A percentile compares a stretch with the other conserved stretches of the same genome.
phyloP scores from a whole-genome alignment of 1,140 invertebrate genomes.

The Cyclargus thomasi region DNA sequence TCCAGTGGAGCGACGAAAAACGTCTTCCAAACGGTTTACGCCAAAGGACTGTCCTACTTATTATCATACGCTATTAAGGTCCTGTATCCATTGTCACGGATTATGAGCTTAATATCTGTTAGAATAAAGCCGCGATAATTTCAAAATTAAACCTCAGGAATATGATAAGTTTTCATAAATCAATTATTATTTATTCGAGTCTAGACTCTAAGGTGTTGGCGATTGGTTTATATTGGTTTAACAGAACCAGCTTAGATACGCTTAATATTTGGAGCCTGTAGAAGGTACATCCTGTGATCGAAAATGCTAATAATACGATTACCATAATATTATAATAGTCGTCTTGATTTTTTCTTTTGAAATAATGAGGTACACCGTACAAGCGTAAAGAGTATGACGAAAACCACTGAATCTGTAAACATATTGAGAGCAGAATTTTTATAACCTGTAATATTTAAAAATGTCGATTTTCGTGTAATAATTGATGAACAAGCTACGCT shows the following conservation, averaged over 20 bases:
- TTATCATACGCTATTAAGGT: constrained; percentile 42
- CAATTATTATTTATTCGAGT: constrained; percentile 72
- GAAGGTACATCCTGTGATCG: constrained; percentile 1
- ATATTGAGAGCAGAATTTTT: background rate
- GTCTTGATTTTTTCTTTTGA: background rate
- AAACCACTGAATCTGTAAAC: background rate
- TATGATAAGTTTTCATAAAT: constrained; percentile 75
- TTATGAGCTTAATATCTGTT: constrained; percentile 37
- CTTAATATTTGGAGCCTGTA: constrained; percentile 31
- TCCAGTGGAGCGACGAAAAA: constrained; percentile 52
- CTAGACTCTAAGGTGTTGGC: constrained; percentile 69
- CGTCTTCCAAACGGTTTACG: constrained; percentile 42
- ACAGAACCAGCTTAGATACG: constrained; percentile 45
- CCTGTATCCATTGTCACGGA: constrained; percentile 40
- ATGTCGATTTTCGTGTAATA: background rate
- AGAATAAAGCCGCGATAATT: constrained; percentile 48
- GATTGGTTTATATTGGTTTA: constrained; percentile 67
- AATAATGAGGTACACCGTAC: background rate
- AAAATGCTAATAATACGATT: constrained; percentile 16
- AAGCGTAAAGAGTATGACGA: background rate
- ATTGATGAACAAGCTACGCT: background rate
- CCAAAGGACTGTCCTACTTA: constrained; percentile 41
- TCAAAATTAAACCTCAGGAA: constrained; percentile 73
- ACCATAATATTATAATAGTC: constrained; percentile 15
- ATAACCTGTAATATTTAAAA: background rate